Base-by-base conservation (phyloP, 2,888 invertebrate genomes). In the Marasmarcha lunaedactyla region DNA sequence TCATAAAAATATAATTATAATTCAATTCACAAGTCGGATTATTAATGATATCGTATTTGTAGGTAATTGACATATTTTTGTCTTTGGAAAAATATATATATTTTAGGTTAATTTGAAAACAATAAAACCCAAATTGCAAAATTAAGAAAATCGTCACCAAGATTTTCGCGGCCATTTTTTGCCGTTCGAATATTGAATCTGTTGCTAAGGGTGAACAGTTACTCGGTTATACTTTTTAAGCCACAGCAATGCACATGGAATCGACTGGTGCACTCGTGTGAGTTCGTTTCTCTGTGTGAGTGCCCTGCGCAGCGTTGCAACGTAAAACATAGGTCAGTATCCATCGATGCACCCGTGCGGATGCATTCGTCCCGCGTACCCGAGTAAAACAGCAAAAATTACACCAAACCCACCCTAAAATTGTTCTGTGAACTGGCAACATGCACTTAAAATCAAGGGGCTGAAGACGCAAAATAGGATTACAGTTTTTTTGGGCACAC, bases 241-340 rank as follows among this genome's bases (percentile, higher is more conserved):
- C 9, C n/a, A 30, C 30, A n/a, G 30, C n/a, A 30, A 30, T 30
- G 11, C 30, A 30, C 10, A 30, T 20, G 20, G 14, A 15, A 25
- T 14, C 7, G 13, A 37, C 26, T 33, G 26, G 33, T 30, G 40
- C 41, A 39, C 40, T 50, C 49, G 53, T 48, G 52, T 39, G 54
- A 43, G 33, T 15, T 34, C 11, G 12, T 41, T 46, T 43, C 45
- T 33, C 15, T 41, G 56, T 58, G 55, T 54, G 55, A 48, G 44
- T 42, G 54, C 56, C 54, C 57, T 57, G 60, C 59, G 57, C 54
- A 11, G 26, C 49, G 53, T 39, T 62, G 63, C 58, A 59, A 44
- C 45, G 41, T 45, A 46, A 52, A 52, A 55, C 63, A 57, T 65
- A 65, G 63, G 62, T 59, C 62, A 64, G 63, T 63, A 54, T 52